Conservation (phyloP, 30 jellyfish, hydroid and myxozoan genomes). For the Nemopilema nomurai region DNA sequence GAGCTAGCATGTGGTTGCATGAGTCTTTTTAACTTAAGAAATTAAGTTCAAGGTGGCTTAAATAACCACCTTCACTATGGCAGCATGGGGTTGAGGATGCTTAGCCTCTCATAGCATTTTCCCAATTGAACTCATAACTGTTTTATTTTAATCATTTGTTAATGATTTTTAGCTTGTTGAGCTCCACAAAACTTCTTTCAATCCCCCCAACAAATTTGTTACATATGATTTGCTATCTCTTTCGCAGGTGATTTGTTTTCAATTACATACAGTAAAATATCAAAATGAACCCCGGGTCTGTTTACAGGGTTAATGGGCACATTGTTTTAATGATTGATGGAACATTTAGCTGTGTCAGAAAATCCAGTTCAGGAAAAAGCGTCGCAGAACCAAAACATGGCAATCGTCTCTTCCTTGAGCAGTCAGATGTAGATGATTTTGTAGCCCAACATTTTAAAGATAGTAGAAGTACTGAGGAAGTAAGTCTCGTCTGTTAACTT, state of each 20-base stretch:
- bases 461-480: not conserved
- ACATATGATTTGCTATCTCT: too few species aligned
- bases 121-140: too few species aligned
- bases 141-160: too few species aligned
- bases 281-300: not conserved
- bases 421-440: constrained; percentile 23
- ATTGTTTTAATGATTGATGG: constrained; percentile 35
- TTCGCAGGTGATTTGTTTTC: too few species aligned
- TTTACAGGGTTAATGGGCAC: not conserved
- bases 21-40: not conserved
- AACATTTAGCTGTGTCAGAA: constrained; percentile 42
- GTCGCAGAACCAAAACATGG: constrained; percentile 8
- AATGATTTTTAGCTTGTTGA: too few species aligned
- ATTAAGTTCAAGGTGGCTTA: not conserved
- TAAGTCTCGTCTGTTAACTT: not conserved
- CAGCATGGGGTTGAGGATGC: too few species aligned
- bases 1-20: not conserved
- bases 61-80: not conserved
- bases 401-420: constrained; percentile 15
- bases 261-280: not conserved
- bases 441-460: constrained; percentile 6
- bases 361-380: constrained; percentile 27
- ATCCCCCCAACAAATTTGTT: too few species aligned
- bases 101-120: too few species aligned
- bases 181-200: too few species aligned